A percentile compares a stretch with the other conserved stretches of the same genome.
phyloP scores from a whole-genome alignment of 2,888 invertebrate species.

The Emmelina monodactyla region DNA sequence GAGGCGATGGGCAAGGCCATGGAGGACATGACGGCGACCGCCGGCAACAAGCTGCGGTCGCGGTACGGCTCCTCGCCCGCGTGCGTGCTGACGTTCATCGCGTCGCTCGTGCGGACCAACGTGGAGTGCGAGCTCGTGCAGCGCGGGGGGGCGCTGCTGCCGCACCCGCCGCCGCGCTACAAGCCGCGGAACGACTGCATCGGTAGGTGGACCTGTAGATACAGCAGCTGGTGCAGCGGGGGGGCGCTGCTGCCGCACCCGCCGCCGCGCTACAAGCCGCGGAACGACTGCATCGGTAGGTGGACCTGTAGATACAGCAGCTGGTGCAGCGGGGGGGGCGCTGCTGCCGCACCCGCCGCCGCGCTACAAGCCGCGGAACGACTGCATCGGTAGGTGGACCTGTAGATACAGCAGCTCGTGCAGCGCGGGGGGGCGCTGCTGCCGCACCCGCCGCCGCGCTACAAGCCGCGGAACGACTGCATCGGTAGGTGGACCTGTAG shows the following conservation, averaged over 20 bases:
- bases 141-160: slow-evolving; percentile 78
- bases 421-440: slow-evolving; percentile 82
- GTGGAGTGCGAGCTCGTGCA: slow-evolving; percentile 92
- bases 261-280: slow-evolving; percentile 73
- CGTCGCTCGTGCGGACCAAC: slow-evolving; percentile 89
- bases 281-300: slow-evolving; percentile 79
- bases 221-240: slow-evolving; percentile 89
- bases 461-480: slow-evolving; percentile 80
- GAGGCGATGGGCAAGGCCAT: slow-evolving; percentile 92
- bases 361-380: slow-evolving; percentile 76
- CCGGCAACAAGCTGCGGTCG: slow-evolving; percentile 81
- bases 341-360: slow-evolving; percentile 61
- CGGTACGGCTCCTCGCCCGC: slow-evolving; percentile 64
- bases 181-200: slow-evolving; percentile 83
- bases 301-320: slow-evolving; percentile 46
- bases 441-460: slow-evolving; percentile 60
- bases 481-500: slow-evolving; percentile 58
- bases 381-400: slow-evolving; percentile 71
- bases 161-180: slow-evolving; percentile 65
- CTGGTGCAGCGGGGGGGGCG: slow-evolving; percentile 86
- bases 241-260: slow-evolving; percentile 68
- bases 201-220: slow-evolving; percentile 84
- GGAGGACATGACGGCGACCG: slow-evolving; percentile 92
- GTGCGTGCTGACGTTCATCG: slow-evolving; percentile 84
- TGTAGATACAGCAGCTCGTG: slow-evolving; percentile 70